These are phyloP conservation scores for Lobophora halterata DNA, from an alignment of 2,888 invertebrate genomes.

Conservation along the genomic window DNA sequence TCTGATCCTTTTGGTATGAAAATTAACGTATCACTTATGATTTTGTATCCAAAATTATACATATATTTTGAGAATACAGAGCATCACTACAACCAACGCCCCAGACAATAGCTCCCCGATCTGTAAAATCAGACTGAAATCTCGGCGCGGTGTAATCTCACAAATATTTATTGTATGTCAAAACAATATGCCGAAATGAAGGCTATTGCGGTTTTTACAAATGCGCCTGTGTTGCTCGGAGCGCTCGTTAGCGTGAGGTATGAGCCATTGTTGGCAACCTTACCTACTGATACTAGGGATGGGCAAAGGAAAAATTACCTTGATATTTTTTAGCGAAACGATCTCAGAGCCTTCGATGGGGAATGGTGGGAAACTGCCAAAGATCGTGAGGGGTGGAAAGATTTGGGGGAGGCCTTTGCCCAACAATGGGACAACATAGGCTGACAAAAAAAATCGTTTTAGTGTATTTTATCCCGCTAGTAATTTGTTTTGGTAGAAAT, in stretches of 20 bases:
- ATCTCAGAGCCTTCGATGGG: too few species aligned
- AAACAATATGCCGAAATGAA: constrained; percentile 80
- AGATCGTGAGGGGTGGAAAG: too few species aligned
- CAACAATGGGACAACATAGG: too few species aligned
- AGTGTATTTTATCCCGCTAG: too few species aligned
- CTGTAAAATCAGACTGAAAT: constrained; percentile 69
- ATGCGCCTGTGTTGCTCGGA: constrained; percentile 74
- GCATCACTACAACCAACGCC: constrained; percentile 20
- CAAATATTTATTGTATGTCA: constrained; percentile 81
- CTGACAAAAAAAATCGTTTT: too few species aligned
- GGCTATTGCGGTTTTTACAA: constrained; percentile 79
- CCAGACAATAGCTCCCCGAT: constrained; percentile 59
- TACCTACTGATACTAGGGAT: constrained; percentile 20
- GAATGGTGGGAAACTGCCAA: too few species aligned
- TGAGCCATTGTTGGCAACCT: constrained; percentile 64
- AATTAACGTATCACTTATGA: too few species aligned
- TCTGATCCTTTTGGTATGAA: too few species aligned
- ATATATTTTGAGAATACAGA: not conserved
- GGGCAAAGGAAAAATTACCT: not conserved
- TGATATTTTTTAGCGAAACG: not conserved
- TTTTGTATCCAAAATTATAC: too few species aligned
- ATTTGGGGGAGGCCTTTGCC: too few species aligned
- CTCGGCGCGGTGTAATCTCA: constrained; percentile 67
- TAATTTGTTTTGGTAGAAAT: too few species aligned
- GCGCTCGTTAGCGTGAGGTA: constrained; percentile 79